A percentile compares a stretch with the other conserved stretches of the same genome.
phyloP scores from a whole-genome alignment of 2,113 vertebrate genomes.

The Tylochromis polylepis region DNA sequence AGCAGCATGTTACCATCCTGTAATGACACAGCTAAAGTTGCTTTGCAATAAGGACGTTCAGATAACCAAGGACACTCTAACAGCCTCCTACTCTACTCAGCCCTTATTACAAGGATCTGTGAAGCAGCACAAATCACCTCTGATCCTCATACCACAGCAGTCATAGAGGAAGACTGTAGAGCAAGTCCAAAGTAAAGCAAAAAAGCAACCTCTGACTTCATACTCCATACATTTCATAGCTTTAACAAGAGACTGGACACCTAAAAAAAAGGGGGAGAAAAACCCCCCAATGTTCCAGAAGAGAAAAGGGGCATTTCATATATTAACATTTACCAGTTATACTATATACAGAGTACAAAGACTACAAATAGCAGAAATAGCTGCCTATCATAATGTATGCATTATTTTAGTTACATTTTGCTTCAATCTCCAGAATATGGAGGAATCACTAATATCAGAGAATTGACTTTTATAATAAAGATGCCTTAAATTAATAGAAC shows the following conservation, averaged over 20 bases:
- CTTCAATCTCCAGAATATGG: background rate
- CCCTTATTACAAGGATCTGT: background rate
- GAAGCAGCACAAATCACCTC: constrained; percentile 22
- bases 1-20: background rate
- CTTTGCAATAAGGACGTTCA: background rate
- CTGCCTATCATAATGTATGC: background rate
- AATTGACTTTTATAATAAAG: background rate
- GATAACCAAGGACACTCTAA: background rate
- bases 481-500: background rate
- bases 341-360: background rate
- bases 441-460: background rate
- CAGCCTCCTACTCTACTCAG: background rate
- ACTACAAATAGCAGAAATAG: background rate
- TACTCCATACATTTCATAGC: background rate
- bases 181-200: background rate
- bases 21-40: background rate
- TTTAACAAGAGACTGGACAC: background rate
- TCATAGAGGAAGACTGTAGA: background rate
- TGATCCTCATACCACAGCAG: background rate
- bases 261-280: background rate
- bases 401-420: background rate
- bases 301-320: background rate
- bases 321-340: background rate
- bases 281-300: background rate
- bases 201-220: background rate